These are phyloP conservation scores for Syngnathoides biaculeatus DNA, from an alignment of 2,113 vertebrate species.

Conservation along the genomic window DNA sequence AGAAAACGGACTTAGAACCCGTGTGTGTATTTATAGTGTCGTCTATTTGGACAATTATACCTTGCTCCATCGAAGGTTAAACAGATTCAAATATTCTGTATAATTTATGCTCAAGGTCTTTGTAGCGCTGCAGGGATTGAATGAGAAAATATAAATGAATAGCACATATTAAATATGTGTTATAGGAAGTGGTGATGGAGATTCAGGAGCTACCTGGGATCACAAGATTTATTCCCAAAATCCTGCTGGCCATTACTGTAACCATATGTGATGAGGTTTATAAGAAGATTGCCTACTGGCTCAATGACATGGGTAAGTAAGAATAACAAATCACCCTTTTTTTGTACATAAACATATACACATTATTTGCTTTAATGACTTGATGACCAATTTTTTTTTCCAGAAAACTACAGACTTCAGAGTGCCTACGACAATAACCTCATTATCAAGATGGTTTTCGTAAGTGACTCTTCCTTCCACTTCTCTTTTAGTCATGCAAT, in stretches of 20 bases:
- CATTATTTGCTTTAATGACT: background rate
- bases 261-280: constrained; percentile 88
- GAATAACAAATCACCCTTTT: background rate
- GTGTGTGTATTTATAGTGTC: background rate
- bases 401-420: constrained; percentile 96
- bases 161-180: constrained; percentile 28
- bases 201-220: constrained; percentile 86
- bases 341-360: background rate
- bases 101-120: background rate
- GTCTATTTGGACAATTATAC: too few relatives aligned
- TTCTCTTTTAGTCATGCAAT: background rate
- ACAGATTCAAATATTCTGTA: background rate
- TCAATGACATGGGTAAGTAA: constrained; percentile 91
- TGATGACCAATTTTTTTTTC: background rate
- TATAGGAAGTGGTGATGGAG: constrained; percentile 87
- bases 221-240: constrained; percentile 87
- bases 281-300: constrained; percentile 92
- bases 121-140: background rate
- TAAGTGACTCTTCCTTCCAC: constrained; percentile 66
- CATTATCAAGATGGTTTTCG: constrained; percentile 96
- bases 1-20: background rate
- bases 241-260: constrained; percentile 87
- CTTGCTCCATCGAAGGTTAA: background rate
- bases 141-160: constrained; percentile 12
- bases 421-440: constrained; percentile 97